These are phyloP conservation scores for Eupithecia abbreviata DNA, from an alignment of 2,888 invertebrate species.

Conservation along the genomic window DNA sequence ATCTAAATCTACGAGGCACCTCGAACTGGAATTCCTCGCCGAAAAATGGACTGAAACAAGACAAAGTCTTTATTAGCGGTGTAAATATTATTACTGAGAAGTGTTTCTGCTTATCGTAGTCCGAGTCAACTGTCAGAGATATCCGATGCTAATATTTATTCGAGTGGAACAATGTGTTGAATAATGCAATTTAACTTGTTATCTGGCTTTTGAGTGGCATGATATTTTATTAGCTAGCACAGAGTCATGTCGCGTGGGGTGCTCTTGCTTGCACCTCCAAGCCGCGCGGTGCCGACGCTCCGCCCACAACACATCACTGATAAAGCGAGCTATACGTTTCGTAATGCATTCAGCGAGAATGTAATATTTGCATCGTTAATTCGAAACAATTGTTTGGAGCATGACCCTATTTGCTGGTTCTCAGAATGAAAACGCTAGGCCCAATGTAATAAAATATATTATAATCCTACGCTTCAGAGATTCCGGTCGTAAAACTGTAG, in stretches of 20 bases:
- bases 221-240: slow-evolving; percentile 55
- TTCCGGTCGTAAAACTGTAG: slow-evolving; percentile 51
- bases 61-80: slow-evolving; percentile 30
- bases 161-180: slow-evolving; percentile 54
- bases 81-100: slow-evolving; percentile 17
- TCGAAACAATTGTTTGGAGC: slow-evolving; percentile 40
- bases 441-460: slow-evolving; percentile 54
- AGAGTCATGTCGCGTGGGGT: slow-evolving; percentile 60
- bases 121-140: slow-evolving; percentile 53
- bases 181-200: slow-evolving; percentile 56
- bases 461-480: slow-evolving; percentile 50
- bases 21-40: slow-evolving; percentile 97
- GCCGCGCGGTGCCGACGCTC: slow-evolving; percentile 48
- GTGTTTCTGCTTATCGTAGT: slow-evolving; percentile 18
- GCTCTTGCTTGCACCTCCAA: slow-evolving; percentile 47
- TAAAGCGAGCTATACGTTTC: slow-evolving; percentile 39
- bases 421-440: slow-evolving; percentile 49
- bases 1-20: slow-evolving; percentile 94
- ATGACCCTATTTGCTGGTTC: slow-evolving; percentile 44
- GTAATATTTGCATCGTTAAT: slow-evolving; percentile 40
- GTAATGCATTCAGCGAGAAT: slow-evolving; percentile 39
- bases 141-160: slow-evolving; percentile 55
- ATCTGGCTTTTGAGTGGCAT: slow-evolving; percentile 58
- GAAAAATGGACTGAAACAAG: slow-evolving; percentile 91
- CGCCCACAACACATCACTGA: slow-evolving; percentile 54